Conservation (phyloP, 2,797 vertebrate species). For the Phoxinus dragarum region DNA sequence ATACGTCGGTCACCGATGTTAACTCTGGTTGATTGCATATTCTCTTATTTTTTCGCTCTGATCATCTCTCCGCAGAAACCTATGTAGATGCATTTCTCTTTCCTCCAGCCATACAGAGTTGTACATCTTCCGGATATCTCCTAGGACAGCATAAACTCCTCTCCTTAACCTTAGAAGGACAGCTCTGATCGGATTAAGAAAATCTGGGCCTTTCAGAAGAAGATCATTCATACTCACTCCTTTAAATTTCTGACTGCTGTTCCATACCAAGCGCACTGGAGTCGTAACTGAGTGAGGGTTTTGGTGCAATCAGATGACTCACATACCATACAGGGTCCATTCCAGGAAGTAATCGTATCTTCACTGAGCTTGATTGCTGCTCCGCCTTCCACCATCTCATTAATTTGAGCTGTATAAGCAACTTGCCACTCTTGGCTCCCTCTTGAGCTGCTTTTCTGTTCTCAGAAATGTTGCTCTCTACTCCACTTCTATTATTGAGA, state of each 20-base stretch:
- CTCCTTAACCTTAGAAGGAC: not conserved
- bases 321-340: constrained; percentile 42
- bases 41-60: not conserved
- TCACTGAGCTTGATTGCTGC: not conserved
- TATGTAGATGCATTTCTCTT: not conserved
- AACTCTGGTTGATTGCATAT: not conserved
- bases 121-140: not conserved
- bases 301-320: constrained; percentile 16
- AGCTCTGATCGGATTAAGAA: not conserved
- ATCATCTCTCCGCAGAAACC: not conserved
- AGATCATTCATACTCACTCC: constrained; percentile 53
- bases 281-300: constrained; percentile 34
- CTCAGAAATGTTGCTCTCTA: too few relatives aligned
- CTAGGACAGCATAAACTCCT: not conserved
- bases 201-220: constrained; percentile 37
- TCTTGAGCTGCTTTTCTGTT: too few relatives aligned
- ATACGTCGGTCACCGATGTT: too few relatives aligned
- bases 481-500: too few relatives aligned
- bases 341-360: constrained; percentile 32
- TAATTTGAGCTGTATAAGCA: not conserved
- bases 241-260: constrained; percentile 15
- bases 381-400: not conserved
- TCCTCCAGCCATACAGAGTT: not conserved
- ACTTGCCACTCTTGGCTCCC: too few relatives aligned
- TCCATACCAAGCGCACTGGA: constrained; percentile 44